Evolutionary conservation across 1,140 invertebrate species (phyloP), one percentile per base, ranked within the genome.

Genomic region (Cyphomyrmex costatus): DNA sequence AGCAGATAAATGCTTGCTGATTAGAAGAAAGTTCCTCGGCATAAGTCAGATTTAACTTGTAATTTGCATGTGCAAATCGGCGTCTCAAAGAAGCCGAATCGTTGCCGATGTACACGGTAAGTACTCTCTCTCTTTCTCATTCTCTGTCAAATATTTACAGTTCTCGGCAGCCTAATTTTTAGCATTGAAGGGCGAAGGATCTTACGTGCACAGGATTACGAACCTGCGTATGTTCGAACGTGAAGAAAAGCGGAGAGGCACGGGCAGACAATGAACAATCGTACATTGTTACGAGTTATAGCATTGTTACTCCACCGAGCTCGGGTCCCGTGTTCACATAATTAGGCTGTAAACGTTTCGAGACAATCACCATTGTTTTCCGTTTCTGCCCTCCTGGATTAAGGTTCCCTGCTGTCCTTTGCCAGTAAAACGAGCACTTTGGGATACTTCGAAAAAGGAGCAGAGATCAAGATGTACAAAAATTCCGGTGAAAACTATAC

Each of bases 201-300:
- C 42, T 49, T 56, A 30, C 85, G 58, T 36, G 70, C 33, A 61
- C 53, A 80, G 90, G 89, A 84, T 91, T 91, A 86, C 86, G 78
- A 87, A 82, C 79, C 73, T 85, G 89, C 80, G 86, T 66, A 83
- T 84, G 84, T 74, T 68, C 30, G 36, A 68, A 86, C 86, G 87
- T 86, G 83, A 91, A 88, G 88, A 89, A 89, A 90, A 90, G 78
- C 77, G 83, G 87, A 77, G 74, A 85, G 83, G 90, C 90, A 89
- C 85, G 80, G 86, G 77, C 90, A 92, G 92, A 95, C 95, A 95
- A 95, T 95, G 94, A 95, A 95, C 95, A 95, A 95, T 95, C 91
- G 95, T 95, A 95, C 94, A 95, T 95, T 95, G 95, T 95, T 95
- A 94, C 93, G 94, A 94, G 94, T 95, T 95, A 95, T 95, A 94